Evolutionary conservation across 2,797 vertebrate species (phyloP).

Genomic region (Chloroceryle inda): DNA sequence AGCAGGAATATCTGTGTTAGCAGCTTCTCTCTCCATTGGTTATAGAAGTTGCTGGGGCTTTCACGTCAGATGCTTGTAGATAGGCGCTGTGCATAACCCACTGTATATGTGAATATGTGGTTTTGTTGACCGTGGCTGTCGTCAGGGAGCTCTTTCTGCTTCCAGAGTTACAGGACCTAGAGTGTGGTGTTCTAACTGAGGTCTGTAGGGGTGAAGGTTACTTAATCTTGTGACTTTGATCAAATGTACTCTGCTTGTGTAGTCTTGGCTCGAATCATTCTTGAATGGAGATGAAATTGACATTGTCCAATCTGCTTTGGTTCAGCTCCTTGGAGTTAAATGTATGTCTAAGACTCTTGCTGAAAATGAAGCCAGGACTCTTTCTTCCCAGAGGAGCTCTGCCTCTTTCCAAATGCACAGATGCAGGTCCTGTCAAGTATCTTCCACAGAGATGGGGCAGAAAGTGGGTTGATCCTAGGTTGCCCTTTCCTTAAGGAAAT

Average conservation of each 20-base stretch:
- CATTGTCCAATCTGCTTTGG: background rate
- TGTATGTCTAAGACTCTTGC: background rate
- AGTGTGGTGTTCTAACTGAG: background rate
- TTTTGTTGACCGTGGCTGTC: background rate
- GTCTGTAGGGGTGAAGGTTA: background rate
- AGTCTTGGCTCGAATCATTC: background rate
- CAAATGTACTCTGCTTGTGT: background rate
- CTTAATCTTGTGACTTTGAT: background rate
- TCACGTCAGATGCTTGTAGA: accelerated
- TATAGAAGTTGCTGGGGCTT: background rate
- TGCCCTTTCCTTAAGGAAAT: background rate
- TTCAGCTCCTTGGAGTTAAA: background rate
- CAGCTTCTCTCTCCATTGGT: background rate
- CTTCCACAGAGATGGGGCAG: background rate
- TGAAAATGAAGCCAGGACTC: background rate
- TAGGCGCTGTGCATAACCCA: accelerated
- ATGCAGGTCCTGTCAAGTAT: background rate
- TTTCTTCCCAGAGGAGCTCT: background rate
- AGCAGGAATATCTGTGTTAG: background rate
- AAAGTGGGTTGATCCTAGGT: background rate
- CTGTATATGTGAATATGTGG: accelerated
- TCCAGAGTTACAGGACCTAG: background rate
- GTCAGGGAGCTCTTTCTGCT: background rate
- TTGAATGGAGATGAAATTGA: background rate
- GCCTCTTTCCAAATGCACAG: background rate